Base-by-base conservation (phyloP, 2,113 vertebrate genomes). In the Murina feae region DNA sequence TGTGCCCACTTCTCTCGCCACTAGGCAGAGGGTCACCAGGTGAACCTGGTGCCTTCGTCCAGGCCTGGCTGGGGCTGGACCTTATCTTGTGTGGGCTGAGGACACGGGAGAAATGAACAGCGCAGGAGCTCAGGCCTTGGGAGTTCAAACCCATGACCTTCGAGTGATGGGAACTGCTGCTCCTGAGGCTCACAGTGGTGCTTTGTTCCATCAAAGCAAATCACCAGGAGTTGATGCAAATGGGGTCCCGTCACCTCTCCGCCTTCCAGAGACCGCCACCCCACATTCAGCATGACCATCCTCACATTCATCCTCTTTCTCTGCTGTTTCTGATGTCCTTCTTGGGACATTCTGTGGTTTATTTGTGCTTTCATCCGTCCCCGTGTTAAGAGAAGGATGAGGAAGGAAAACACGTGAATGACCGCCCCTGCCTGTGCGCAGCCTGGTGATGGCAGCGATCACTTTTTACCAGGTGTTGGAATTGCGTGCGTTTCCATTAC, bases 131-230 rank as follows among this genome's bases (percentile, higher is more conserved):
- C 65, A 94, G 91, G 87, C 95, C 93, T 91, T 68, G 23, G 93
- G 68, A 95, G 94, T 91, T 94, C 96, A 97, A 95, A 79, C 42
- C 95, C 83, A 94, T 96, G 97, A 94, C 91, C 93, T 94, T 95
- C 47, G 95, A 89, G 87, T 66, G 85, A 89, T 85, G 53, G 87
- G 72, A 93, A 95, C 72, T 91, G 80, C 82, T 66, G 81, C 35
- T 66, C 95, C 60, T 81, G 87, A 95, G 92, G 63, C 42, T 79
- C 71, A 91, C 42, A 71, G 49, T 66, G 55, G 84, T 47, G 58
- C 87, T 97, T 94, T 94, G 86, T 90, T 95, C 81, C 90, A 66
- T 39, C 5, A 32, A 79, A 89, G 94, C 71, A 90, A 91, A 97
- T 88, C 93, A 65, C 9, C 74, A 51, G 39, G n/a, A 89, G 76